phyloP scores from a whole-genome alignment of 2,888 invertebrate genomes.

The Caenorhabditis virilis region DNA sequence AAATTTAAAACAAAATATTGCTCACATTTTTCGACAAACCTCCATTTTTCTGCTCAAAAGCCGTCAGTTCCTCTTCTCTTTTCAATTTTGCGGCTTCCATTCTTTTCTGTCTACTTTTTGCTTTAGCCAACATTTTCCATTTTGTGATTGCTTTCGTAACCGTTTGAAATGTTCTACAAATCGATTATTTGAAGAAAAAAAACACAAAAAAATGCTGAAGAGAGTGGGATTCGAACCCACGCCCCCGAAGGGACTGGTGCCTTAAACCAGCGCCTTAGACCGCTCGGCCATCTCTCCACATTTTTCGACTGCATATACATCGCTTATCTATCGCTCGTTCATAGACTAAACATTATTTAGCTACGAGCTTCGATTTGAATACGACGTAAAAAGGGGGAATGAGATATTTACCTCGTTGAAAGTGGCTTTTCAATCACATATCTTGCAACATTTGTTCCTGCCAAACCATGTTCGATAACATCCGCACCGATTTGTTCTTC shows the following conservation, averaged over 20 bases:
- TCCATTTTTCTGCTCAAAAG: constrained; percentile 25
- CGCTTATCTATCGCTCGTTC: too few species aligned
- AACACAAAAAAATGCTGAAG: constrained; percentile 33
- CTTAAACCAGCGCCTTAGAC: constrained; percentile 88
- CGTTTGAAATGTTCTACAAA: constrained; percentile 55
- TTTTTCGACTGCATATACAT: too few species aligned
- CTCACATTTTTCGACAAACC: constrained; percentile 9
- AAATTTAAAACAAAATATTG: not conserved
- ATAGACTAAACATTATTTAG: too few species aligned
- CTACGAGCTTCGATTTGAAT: too few species aligned
- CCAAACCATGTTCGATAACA: constrained; percentile 67
- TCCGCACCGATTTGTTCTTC: constrained; percentile 69
- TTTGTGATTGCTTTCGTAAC: constrained; percentile 62
- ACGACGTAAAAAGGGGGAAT: too few species aligned
- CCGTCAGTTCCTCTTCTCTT: constrained; percentile 31
- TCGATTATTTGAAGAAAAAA: not conserved
- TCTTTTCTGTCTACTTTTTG: constrained; percentile 42
- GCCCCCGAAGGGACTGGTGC: constrained; percentile 82
- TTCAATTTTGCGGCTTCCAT: constrained; percentile 42
- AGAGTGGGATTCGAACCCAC: constrained; percentile 84
- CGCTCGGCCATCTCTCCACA: constrained; percentile 73
- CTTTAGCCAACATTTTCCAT: constrained; percentile 59
- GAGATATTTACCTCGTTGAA: constrained; percentile 41
- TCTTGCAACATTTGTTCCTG: constrained; percentile 57
- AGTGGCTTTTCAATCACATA: constrained; percentile 56